Conservation (phyloP, 2,113 vertebrate species). For the Albula glossodonta region DNA sequence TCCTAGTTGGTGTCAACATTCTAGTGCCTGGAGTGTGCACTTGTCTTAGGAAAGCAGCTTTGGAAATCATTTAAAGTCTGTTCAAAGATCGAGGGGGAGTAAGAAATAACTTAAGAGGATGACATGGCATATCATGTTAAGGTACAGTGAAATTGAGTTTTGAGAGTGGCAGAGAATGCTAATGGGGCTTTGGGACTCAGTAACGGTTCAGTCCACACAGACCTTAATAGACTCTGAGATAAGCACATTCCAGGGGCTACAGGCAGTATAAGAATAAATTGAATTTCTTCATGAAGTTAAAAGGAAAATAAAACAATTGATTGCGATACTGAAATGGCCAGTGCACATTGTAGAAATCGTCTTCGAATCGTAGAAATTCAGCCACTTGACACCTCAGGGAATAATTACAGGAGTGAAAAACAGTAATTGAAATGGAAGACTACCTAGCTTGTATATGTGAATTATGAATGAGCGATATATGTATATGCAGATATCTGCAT, state of each 20-base stretch:
- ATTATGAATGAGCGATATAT: too few relatives aligned
- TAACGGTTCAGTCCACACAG: neutral
- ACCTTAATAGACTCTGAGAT: neutral
- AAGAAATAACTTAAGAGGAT: neutral
- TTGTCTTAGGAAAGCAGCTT: too few relatives aligned
- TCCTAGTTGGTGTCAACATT: too few relatives aligned
- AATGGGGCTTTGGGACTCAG: neutral
- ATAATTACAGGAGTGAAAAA: too few relatives aligned
- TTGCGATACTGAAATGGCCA: neutral
- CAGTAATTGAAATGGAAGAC: too few relatives aligned
- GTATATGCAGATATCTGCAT: too few relatives aligned
- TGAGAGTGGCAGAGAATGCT: neutral
- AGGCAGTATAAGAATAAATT: neutral
- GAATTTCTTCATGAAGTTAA: neutral
- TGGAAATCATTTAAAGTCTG: too few relatives aligned
- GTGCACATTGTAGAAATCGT: neutral
- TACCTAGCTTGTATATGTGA: too few relatives aligned
- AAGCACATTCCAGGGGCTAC: neutral
- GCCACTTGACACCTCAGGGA: neutral
- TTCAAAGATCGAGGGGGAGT: neutral
- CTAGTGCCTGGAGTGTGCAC: too few relatives aligned
- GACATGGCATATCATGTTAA: neutral
- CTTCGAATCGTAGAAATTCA: neutral
- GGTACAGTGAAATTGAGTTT: neutral
- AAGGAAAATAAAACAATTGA: neutral